These are phyloP conservation scores for Merodon equestris DNA, from an alignment of 2,888 invertebrate genomes.

Conservation along the genomic window DNA sequence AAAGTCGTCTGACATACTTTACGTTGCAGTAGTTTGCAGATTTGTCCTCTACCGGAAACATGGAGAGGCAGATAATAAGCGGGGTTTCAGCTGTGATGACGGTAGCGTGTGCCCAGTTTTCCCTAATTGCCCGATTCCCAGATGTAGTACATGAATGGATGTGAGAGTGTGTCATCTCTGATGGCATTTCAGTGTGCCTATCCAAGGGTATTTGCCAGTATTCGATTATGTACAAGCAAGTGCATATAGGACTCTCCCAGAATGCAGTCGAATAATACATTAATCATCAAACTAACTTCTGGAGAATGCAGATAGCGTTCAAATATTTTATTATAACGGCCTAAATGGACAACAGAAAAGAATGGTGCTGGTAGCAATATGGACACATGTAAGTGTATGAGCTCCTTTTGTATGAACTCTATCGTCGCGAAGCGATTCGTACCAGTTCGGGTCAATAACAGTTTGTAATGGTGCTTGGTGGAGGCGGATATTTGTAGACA, in stretches of 20 bases:
- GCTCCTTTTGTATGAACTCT: conserved; percentile 49
- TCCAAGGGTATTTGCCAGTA: neutral
- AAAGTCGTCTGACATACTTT: conserved; percentile 14
- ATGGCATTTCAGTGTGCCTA: conserved; percentile 26
- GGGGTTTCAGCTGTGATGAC: conserved; percentile 6
- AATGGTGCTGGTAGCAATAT: conserved; percentile 6
- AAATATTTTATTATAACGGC: conserved; percentile 67
- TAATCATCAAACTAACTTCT: conserved; percentile 66
- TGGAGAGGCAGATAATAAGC: neutral
- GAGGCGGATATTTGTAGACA: neutral
- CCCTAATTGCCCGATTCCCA: conserved; percentile 65
- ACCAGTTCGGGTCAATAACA: conserved; percentile 56
- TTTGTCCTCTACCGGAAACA: conserved; percentile 19
- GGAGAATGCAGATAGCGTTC: conserved; percentile 68
- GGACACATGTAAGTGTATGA: conserved; percentile 43
- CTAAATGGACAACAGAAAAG: conserved; percentile 43
- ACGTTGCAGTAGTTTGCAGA: conserved; percentile 61
- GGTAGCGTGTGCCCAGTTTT: conserved; percentile 63
- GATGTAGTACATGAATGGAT: conserved; percentile 16
- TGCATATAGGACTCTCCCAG: conserved; percentile 46
- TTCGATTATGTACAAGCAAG: conserved; percentile 1
- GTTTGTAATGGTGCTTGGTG: conserved; percentile 38
- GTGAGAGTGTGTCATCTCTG: conserved; percentile 38
- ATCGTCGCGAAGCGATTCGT: conserved; percentile 61
- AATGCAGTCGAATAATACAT: conserved; percentile 66